Evolutionary conservation across 2,888 invertebrate genomes (phyloP), one percentile per base, ranked within the genome.

Genomic region (Troides helena): DNA sequence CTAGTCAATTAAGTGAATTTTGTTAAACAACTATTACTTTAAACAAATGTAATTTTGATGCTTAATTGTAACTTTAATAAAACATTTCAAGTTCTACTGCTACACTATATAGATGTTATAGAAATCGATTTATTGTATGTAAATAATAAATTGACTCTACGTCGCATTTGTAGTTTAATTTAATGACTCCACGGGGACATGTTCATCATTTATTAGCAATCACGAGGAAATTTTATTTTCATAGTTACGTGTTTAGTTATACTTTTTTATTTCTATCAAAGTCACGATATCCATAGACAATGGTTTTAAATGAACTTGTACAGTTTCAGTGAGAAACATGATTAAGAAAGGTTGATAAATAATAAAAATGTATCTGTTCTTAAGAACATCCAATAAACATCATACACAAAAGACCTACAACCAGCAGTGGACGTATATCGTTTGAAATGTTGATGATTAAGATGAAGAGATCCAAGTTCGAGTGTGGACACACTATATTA

Each of bases 121-220:
- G 82, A 81, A 77, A 84, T 76, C 75, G 76, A 86, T 81, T 88
- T 87, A 88, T 86, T 89, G 87, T 85, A 88, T 86, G 85, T 88
- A 87, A 81, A 87, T 88, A 87, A 85, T 72, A 67, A 43, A 30
- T 66, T 69, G 66, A 67, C 67, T 68, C 58, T 69, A 68, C 70
- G 69, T 71, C 70, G 68, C 58, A 67, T 68, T 36, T 43, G 43
- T 71, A 58, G 46, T 81, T 82, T 84, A 62, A 77, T 78, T 83
- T 78, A 60, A 12, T 53, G 53, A 53, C 18, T 53, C 53, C 7
- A 1, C n/a, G 2, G 53, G 53, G 53, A 53, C n/a, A n/a, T 53
- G 53, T 53, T n/a, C 53, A 6, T 53, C 53, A 53, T 14, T 50
- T 50, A 10, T 53, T 6, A 53, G n/a, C 5, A 53, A 53, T 53